Base-by-base conservation (phyloP, 2,888 invertebrate species). In the Pandemis corylana region DNA sequence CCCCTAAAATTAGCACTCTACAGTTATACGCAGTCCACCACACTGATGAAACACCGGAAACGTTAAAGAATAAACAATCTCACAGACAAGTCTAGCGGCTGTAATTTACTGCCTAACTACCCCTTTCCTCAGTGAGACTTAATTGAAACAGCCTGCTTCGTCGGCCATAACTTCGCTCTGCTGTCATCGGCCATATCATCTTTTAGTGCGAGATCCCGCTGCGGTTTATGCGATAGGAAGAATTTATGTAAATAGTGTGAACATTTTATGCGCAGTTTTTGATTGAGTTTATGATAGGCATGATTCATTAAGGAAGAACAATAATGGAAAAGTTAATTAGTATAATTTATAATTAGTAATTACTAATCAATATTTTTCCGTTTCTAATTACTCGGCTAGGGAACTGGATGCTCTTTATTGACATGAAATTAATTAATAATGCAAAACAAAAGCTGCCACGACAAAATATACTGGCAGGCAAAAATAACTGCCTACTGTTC, bases 21-120 rank as follows among this genome's bases (percentile, higher is more conserved):
- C 69, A 73, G 69, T 36, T 36, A 36, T 36, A 36, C 28, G 28
- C 28, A 28, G 28, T 66, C 41, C 59, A 61, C 69, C 61, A 41
- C 59, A 59, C 64, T 56, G 51, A 70, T 70, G 46, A 56, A 59
- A 65, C 44, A 59, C 79, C 81, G 82, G 80, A 82, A 83, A 81
- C 81, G 76, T 72, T 81, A 82, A 80, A 86, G 84, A 84, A 87
- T 84, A 85, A 87, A 87, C 86, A 84, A 85, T 82, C 81, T 83
- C 77, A 77, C 78, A 84, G 84, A 85, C 81, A 81, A 81, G 84
- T 79, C 79, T 79, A 78, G 78, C 77, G 72, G 76, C 77, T 84
- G 81, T 85, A 88, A 89, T 89, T 89, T 87, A 86, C 77, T 81
- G 73, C 80, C 79, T 83, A 84, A 83, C 83, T 77, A 81, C 79